Percentiles rank a stretch among this genome's conserved stretches.
Conservation (phyloP, 92 coral and sea anemone species). For the Phymanthus crucifer region DNA sequence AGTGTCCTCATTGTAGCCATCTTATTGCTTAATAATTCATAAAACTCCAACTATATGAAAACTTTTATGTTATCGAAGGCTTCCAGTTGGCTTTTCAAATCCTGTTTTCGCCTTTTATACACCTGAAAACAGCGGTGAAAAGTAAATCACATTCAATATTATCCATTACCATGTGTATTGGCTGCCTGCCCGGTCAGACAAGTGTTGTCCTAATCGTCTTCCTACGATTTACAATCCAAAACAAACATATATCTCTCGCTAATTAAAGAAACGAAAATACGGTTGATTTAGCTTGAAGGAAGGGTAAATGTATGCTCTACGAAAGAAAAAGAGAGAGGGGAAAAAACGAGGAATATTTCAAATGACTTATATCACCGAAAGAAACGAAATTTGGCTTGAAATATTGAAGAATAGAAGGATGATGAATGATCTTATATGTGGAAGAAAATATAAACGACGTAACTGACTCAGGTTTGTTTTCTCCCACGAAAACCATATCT, state of each 20-base stretch:
- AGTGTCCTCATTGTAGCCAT: not conserved
- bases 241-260: conserved; percentile 12
- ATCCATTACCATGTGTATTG: not conserved
- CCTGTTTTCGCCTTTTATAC: too few species aligned
- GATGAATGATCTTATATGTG: too few species aligned
- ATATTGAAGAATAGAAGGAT: too few species aligned
- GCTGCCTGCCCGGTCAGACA: not conserved
- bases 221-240: conserved; percentile 8
- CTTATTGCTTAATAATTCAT: not conserved
- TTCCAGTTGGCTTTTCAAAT: not conserved
- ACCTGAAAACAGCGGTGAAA: too few species aligned
- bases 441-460: too few species aligned
- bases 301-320: not conserved
- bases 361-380: not conserved
- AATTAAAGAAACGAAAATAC: conserved; percentile 13
- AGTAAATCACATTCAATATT: too few species aligned
- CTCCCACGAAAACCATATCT: too few species aligned
- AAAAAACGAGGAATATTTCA: not conserved
- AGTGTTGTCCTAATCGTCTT: not conserved
- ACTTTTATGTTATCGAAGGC: not conserved
- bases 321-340: not conserved
- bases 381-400: too few species aligned
- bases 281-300: not conserved
- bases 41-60: not conserved
- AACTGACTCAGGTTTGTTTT: too few species aligned